Conservation (phyloP, 92 coral and sea anemone species). For the Porites divaricata region DNA sequence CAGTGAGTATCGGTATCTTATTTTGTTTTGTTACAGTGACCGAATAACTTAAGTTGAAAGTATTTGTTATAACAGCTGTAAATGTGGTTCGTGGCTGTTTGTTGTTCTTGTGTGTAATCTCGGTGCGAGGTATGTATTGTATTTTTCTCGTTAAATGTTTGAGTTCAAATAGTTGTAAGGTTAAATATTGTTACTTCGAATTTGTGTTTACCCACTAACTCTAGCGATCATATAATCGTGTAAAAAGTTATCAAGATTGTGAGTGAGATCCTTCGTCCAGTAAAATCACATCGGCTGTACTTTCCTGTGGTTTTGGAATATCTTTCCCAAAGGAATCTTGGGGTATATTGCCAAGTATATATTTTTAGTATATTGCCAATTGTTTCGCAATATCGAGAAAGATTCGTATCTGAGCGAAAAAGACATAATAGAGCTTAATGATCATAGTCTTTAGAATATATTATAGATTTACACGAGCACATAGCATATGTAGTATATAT, state of each 20-base stretch:
- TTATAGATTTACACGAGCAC: neutral
- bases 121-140: neutral
- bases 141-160: neutral
- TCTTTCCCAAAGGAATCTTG: neutral
- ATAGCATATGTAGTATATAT: too few relatives aligned
- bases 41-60: neutral
- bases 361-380: too few relatives aligned
- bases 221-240: neutral
- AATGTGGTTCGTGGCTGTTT: neutral
- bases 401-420: too few relatives aligned
- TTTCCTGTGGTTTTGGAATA: neutral
- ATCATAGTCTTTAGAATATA: too few relatives aligned
- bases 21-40: neutral
- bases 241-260: neutral
- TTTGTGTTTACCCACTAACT: neutral
- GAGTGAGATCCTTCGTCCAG: neutral
- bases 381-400: too few relatives aligned
- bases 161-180: neutral
- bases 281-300: neutral
- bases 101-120: neutral
- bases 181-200: neutral
- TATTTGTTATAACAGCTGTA: neutral
- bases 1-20: neutral
- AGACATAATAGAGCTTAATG: too few relatives aligned
- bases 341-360: neutral